These are phyloP conservation scores for Setophaga petechia DNA, from an alignment of 2,113 vertebrate genomes.

Conservation along the genomic window DNA sequence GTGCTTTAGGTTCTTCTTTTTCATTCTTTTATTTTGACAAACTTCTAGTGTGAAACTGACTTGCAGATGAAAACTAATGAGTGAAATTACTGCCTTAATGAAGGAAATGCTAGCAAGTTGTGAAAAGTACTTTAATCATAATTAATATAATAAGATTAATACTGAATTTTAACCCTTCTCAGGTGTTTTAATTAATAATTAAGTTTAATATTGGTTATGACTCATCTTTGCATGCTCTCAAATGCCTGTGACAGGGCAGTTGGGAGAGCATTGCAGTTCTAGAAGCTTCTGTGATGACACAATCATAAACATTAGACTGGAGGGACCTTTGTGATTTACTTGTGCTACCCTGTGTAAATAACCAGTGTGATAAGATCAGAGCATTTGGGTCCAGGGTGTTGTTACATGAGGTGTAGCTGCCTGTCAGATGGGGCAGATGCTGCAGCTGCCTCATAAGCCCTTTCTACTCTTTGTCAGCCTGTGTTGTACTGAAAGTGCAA, in stretches of 20 bases:
- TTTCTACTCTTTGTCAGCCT: background rate
- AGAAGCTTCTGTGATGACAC: background rate
- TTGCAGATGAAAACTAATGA: background rate
- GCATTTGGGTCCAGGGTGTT: background rate
- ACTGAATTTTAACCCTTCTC: background rate
- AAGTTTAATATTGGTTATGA: background rate
- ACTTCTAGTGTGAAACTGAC: background rate
- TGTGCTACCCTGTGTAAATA: background rate
- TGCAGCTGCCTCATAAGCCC: background rate
- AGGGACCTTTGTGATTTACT: background rate
- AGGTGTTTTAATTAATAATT: background rate
- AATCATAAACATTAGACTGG: background rate
- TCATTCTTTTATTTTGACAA: background rate
- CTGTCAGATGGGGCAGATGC: background rate
- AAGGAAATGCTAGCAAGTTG: background rate
- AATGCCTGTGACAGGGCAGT: background rate
- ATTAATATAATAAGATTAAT: conserved; percentile 11
- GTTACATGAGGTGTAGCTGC: background rate
- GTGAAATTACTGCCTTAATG: background rate
- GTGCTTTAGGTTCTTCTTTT: background rate
- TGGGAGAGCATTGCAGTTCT: background rate
- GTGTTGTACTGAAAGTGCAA: background rate
- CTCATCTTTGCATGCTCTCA: background rate
- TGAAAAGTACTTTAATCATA: background rate
- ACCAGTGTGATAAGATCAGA: background rate